Evolutionary conservation across 2,113 vertebrate species (phyloP), one percentile per base, ranked within the genome.

Genomic region (Craseonycteris thonglongyai): DNA sequence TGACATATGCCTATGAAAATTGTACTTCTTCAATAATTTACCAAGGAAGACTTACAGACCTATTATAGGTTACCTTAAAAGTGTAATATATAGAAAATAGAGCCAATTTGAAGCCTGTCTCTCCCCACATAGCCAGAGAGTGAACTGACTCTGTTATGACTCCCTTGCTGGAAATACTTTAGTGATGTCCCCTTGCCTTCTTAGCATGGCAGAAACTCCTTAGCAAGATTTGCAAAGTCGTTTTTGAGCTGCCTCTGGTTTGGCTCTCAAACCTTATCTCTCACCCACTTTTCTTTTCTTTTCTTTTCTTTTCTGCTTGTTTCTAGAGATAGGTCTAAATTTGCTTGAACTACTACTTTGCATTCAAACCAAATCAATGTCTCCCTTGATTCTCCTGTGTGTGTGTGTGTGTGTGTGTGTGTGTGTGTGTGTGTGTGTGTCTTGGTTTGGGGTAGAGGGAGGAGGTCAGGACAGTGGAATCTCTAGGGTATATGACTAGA

Each of bases 321-420:
- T 65, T 8, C 61, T 42, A 59, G 15, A 33, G 40, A 82, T 0
- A 81, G 40, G 1, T 5, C 16, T 85, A 47, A 76, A 85, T 87
- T 51, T 94, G 33, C 42, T 49, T 81, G 14, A 75, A 75, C 40
- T 42, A 6, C 12, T 54, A 19, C 80, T 96, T 97, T 96, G 93
- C 66, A 72, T 63, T 97, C 96, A 96, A 97, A 97, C 96, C 97
- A 96, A 97, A 96, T 96, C 76, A 81, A 33, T 93, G 95, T 96
- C 21, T 96, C 95, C 81, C 89, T 95, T 63, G 56, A 92, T 95
- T 95, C 81, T 93, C 83, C 63, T 88, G 24, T 90, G 72, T 97
- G 40, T 96, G 9, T 82, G 33, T 90, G 24, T 90, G 35, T 95
- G 65, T 95, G 22, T 68, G 21, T 95, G 38, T 95, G 7, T 91